Conservation (phyloP, 2,113 vertebrate species). For the Tachuris rubrigastra region DNA sequence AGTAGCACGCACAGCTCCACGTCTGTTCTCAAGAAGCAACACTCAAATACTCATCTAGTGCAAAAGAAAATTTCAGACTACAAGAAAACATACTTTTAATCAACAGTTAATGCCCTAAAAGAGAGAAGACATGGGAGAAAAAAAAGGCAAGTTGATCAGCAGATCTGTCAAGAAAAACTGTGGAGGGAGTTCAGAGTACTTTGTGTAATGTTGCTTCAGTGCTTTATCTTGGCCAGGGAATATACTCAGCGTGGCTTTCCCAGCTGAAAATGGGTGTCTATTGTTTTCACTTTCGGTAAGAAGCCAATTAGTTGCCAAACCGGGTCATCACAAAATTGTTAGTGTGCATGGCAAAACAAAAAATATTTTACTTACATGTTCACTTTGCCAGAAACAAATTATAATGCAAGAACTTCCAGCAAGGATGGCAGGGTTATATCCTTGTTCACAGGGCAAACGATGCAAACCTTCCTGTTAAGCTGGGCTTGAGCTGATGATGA, state of each 20-base stretch:
- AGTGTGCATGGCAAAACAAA: not conserved
- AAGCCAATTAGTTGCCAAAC: constrained; percentile 21
- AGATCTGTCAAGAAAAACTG: not conserved
- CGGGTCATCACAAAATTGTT: not conserved
- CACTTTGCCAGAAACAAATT: not conserved
- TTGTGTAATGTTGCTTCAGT: not conserved
- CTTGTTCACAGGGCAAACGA: not conserved
- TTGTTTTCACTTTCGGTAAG: constrained; percentile 24
- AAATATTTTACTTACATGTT: not conserved
- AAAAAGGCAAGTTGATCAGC: not conserved
- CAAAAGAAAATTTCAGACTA: not conserved
- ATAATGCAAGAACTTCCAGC: not conserved
- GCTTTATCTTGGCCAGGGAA: constrained; percentile 18
- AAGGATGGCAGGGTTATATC: not conserved
- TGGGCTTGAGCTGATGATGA: not conserved
- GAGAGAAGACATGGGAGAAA: not conserved
- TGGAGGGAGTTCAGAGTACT: not conserved
- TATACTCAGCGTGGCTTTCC: constrained; percentile 4
- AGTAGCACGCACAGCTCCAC: not conserved
- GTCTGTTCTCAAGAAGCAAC: not conserved
- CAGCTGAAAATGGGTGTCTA: constrained; percentile 40
- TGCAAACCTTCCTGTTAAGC: not conserved
- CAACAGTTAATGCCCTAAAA: not conserved
- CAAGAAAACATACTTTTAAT: not conserved
- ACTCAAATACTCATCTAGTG: not conserved